Base-by-base conservation (phyloP, 1,140 invertebrate genomes). In the Drosophila grimshawi region DNA sequence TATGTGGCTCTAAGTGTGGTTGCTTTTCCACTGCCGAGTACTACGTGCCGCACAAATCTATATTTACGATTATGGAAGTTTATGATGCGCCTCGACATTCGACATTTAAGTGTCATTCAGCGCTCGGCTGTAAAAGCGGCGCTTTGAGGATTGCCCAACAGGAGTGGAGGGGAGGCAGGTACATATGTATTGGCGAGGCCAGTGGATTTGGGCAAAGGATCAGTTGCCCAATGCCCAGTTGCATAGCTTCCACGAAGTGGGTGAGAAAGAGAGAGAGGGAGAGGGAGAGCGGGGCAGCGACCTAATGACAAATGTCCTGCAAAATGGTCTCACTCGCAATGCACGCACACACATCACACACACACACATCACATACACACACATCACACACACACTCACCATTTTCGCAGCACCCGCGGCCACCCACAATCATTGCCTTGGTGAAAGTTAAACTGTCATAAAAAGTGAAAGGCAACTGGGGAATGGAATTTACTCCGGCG, bases 361-460 rank as follows among this genome's bases (percentile, higher is more conserved):
- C 67, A 69, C 30, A 33, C 0, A 8, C 48, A 7, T 39, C 4
- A 39, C n/a, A 41, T 1, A 19, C 19, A 19, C 19, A 19, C 19
- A 19, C 11, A 11, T 7, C n/a, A 5, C 2, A 2, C n/a, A 0
- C 5, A 19, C 7, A 2, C 35, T 0, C 19, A 19, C 19, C 19
- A 19, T 19, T 19, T 19, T 19, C 1, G 19, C 52, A 11, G 19
- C 8, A 41, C 10, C 52, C 39, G 27, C 32, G 10, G 35, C 49
- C 63, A 33, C 37, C 56, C 55, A 67, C 70, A 73, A 73, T 68
- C 65, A 56, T 69, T 55, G 66, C 65, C 41, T 62, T 60, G 41
- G 55, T 55, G 83, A 86, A 86, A 86, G 82, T 88, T 83, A 86
- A 86, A 86, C 79, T 86, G 82, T 79, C 83, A 82, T 86, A 86